phyloP scores from a whole-genome alignment of 2,797 vertebrate genomes.

The Catharus ustulatus region DNA sequence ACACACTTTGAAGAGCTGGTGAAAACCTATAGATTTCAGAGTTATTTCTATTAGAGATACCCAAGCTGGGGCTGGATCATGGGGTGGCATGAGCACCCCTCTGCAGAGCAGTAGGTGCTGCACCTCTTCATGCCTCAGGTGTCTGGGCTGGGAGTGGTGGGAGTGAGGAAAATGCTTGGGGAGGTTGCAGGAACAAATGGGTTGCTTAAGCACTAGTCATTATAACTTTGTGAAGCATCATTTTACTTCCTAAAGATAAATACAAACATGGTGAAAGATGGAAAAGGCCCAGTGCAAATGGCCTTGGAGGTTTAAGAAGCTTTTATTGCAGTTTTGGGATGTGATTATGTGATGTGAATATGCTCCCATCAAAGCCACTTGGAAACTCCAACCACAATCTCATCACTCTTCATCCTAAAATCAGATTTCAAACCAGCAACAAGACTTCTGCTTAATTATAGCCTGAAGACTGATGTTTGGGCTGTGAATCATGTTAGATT shows the following conservation, averaged over 20 bases:
- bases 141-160: not conserved
- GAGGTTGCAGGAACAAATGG: constrained; percentile 23
- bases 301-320: not conserved
- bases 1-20: not conserved
- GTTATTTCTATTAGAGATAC: not conserved
- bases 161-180: not conserved
- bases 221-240: not conserved
- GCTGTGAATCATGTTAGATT: constrained; percentile 64
- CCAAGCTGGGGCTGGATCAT: not conserved
- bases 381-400: not conserved
- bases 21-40: not conserved
- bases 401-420: constrained; percentile 57
- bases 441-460: constrained; percentile 67
- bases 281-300: not conserved
- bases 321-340: not conserved
- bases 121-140: not conserved
- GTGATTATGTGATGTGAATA: accelerated
- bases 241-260: constrained; percentile 7
- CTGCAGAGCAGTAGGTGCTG: not conserved
- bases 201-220: not conserved
- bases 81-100: not conserved
- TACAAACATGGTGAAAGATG: not conserved
- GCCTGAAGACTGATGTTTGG: constrained; percentile 68
- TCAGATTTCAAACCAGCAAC: constrained; percentile 60
- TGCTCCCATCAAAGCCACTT: not conserved